Evolutionary conservation across 2,113 vertebrate genomes (phyloP), one percentile per base, ranked within the genome.

Genomic region (Suricata suricatta): DNA sequence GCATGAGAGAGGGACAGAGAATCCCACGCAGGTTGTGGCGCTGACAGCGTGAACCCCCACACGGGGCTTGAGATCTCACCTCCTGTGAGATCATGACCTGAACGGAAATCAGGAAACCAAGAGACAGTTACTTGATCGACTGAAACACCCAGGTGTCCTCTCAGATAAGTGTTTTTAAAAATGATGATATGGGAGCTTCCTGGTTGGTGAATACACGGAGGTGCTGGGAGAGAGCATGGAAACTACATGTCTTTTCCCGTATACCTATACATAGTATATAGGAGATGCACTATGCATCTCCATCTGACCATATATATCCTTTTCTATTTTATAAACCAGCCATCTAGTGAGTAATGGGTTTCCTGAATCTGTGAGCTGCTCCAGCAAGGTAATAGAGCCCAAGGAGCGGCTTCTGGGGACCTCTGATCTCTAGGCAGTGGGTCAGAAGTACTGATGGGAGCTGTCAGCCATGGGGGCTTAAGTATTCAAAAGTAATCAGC

Each of bases 401-500:
- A 77, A 77, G 47, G 47, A 79, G 31, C 29, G 47, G 4, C 9
- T 52, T 2, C 4, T 79, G 76, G 47, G 47, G 31, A 79, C 16
- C 76, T 79, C 76, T 50, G 29, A 79, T 79, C 10, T n/a, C 44
- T n/a, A 52, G 31, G 29, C 47, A 52, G 31, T 52, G 44, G 31
- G 27, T 76, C 38, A 76, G 74, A 47, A 77, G 41, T 77, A 52
- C 95, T 97, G 96, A 98, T 97, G 95, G 83, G 81, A 97, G 92
- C 97, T 64, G 77, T 54, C 81, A 97, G 74, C 35, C 87, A 74
- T 80, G 38, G 5, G 38, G 93, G 50, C 88, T 57, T 71, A 76
- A 69, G 76, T 82, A 92, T 97, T 97, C 96, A 97, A 96, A 97
- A 97, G 95, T 83, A 97, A 97, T 98, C 97, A 98, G 71, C 95